phyloP scores from a whole-genome alignment of 2,888 invertebrate species.

The Drosophila affinis region DNA sequence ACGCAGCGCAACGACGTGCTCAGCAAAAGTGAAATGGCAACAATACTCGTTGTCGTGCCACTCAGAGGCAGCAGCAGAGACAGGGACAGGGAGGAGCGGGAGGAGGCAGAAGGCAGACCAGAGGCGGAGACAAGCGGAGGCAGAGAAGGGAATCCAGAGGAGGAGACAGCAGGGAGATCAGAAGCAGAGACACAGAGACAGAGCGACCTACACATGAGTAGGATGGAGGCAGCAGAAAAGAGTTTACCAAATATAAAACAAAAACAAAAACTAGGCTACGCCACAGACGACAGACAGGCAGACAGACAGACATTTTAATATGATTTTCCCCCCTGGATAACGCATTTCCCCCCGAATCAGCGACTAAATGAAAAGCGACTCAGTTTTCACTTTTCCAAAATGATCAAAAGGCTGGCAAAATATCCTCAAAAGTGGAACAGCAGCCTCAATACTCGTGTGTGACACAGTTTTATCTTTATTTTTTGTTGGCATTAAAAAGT shows the following conservation, averaged over 20 bases:
- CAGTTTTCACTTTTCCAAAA: not conserved
- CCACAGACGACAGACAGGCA: slow-evolving; percentile 66
- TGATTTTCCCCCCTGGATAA: slow-evolving; percentile 67
- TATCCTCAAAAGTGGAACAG: not conserved
- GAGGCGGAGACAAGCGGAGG: not conserved
- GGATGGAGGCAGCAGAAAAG: not conserved
- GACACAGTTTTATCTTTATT: not conserved
- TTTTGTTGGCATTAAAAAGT: not conserved
- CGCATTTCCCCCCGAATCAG: slow-evolving; percentile 19
- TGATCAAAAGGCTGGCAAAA: not conserved
- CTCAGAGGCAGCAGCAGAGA: not conserved
- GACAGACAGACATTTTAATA: slow-evolving; percentile 79
- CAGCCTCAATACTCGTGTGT: not conserved
- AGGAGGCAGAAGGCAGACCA: too few relatives aligned
- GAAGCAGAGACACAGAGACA: slow-evolving; percentile 12
- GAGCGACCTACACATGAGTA: not conserved
- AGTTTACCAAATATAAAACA: slow-evolving; percentile 20
- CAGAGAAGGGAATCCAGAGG: slow-evolving; percentile 1
- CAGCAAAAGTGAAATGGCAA: slow-evolving; percentile 78
- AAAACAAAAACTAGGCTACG: slow-evolving; percentile 68
- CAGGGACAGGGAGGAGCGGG: too few relatives aligned
- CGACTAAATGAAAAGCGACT: not conserved
- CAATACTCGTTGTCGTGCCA: slow-evolving; percentile 36
- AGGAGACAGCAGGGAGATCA: too few relatives aligned
- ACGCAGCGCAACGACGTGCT: slow-evolving; percentile 49